Base-by-base conservation (phyloP, 1,140 invertebrate genomes). In the Dreissena polymorpha region DNA sequence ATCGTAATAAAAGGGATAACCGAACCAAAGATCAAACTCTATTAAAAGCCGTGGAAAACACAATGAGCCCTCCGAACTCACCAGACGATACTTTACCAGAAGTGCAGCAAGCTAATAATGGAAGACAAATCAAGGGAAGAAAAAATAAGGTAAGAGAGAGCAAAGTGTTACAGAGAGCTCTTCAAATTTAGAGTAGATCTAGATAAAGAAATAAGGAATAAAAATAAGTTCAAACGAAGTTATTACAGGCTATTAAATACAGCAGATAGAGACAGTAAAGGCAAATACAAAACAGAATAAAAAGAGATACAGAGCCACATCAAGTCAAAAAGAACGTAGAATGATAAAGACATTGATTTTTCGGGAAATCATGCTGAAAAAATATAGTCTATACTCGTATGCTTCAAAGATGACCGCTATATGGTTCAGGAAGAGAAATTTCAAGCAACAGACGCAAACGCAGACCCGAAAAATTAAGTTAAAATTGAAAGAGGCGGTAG, bases 41-140 rank as follows among this genome's bases (percentile, higher is more conserved):
- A 27, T 21, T 60, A 18, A 29, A 25, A 60, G n/a, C 18, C 7
- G 25, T 74, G 10, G 18, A 74, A 74, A 13, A 74, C 16, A 74
- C 55, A 3, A 14, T 74, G 13, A 74, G 72, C 25, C 72, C 72
- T 29, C 72, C 55, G 10, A 74, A 21, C 7, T 60, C 53, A 3
- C 55, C 51, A 60, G 16, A 55, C 10, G 18, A 74, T 39, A 25
- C 13, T 13, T n/a, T n/a, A n/a, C n/a, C n/a, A n/a, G n/a, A n/a
- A n/a, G n/a, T n/a, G n/a, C n/a, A n/a, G n/a, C n/a, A n/a, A n/a
- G n/a, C n/a, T n/a, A n/a, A n/a, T n/a, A n/a, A n/a, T n/a, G n/a
- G n/a, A n/a, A n/a, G n/a, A n/a, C n/a, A n/a, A n/a, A n/a, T n/a
- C n/a, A n/a, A n/a, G n/a, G n/a, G n/a, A n/a, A n/a, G n/a, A n/a